Percentiles rank a stretch among this genome's conserved stretches.
Conservation (phyloP, 2,113 vertebrate genomes). For the Natator depressus region DNA sequence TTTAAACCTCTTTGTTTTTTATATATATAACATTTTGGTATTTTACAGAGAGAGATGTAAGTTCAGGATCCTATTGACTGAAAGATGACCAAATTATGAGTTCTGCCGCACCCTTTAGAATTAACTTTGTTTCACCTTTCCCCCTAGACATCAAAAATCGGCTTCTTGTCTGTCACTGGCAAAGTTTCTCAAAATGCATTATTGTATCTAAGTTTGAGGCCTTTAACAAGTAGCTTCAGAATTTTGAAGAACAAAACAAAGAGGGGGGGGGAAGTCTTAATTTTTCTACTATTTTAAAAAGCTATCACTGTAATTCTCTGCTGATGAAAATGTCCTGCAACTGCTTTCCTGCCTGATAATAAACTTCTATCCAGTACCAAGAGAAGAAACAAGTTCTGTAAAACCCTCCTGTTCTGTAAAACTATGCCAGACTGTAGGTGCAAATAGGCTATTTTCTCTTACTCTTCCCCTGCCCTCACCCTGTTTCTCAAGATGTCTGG, state of each 20-base stretch:
- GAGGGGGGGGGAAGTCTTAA: background rate
- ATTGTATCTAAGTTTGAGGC: background rate
- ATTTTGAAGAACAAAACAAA: background rate
- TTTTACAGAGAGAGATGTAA: background rate
- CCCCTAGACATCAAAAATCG: background rate
- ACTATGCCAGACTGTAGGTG: conserved; percentile 5
- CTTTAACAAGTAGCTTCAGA: background rate
- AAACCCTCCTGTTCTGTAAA: background rate
- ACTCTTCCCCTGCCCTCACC: background rate
- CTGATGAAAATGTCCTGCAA: background rate
- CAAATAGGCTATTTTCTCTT: conserved; percentile 20
- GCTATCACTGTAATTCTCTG: background rate
- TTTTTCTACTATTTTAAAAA: background rate
- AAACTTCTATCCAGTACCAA: background rate
- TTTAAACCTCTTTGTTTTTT: background rate
- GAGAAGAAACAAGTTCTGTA: background rate
- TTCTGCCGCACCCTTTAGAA: background rate
- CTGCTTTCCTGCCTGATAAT: background rate
- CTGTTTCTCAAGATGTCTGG: background rate
- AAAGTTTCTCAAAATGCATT: background rate
- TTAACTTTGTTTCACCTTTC: background rate
- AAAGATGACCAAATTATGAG: background rate
- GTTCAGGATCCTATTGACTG: background rate
- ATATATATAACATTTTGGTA: background rate
- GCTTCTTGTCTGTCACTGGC: background rate